These are phyloP conservation scores for Acanthurus tractus DNA, from an alignment of 2,797 vertebrate genomes.

Conservation along the genomic window DNA sequence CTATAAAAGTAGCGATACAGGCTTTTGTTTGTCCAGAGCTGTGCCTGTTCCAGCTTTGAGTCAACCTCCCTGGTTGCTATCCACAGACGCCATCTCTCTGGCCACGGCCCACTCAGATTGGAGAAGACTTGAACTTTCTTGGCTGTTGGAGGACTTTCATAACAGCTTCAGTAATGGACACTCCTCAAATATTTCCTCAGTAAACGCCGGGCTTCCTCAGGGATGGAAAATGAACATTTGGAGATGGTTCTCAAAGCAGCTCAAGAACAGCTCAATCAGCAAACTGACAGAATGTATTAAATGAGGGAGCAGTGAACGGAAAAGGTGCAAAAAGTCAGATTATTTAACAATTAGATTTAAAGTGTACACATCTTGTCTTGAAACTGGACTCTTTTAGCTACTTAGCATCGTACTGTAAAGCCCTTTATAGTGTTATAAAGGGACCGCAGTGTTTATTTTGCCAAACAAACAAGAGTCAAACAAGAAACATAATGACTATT, in stretches of 20 bases:
- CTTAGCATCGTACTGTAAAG: not conserved
- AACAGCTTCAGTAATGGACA: conserved; percentile 56
- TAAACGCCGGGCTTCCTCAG: conserved; percentile 44
- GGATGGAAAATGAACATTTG: conserved; percentile 33
- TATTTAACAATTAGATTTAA: not conserved
- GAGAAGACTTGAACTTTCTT: conserved; percentile 45
- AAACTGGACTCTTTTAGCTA: not conserved
- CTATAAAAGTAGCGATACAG: conserved; percentile 65
- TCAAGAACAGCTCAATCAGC: conserved; percentile 28
- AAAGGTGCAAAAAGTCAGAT: conserved; percentile 16
- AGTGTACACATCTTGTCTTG: conserved; percentile 16
- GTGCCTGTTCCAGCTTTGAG: conserved; percentile 42
- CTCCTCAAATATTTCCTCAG: conserved; percentile 70
- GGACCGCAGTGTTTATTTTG: not conserved
- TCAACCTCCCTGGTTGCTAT: conserved; percentile 45
- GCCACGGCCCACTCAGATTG: conserved; percentile 18
- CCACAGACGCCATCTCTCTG: conserved; percentile 50
- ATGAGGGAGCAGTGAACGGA: conserved; percentile 1
- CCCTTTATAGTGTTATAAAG: not conserved
- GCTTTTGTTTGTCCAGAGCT: conserved; percentile 65
- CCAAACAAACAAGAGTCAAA: not conserved
- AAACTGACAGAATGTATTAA: conserved; percentile 22
- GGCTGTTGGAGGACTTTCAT: conserved; percentile 47
- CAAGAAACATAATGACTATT: not conserved
- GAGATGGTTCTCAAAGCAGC: conserved; percentile 36